phyloP scores from a whole-genome alignment of 2,797 vertebrate genomes.

The Alfaro cultratus region DNA sequence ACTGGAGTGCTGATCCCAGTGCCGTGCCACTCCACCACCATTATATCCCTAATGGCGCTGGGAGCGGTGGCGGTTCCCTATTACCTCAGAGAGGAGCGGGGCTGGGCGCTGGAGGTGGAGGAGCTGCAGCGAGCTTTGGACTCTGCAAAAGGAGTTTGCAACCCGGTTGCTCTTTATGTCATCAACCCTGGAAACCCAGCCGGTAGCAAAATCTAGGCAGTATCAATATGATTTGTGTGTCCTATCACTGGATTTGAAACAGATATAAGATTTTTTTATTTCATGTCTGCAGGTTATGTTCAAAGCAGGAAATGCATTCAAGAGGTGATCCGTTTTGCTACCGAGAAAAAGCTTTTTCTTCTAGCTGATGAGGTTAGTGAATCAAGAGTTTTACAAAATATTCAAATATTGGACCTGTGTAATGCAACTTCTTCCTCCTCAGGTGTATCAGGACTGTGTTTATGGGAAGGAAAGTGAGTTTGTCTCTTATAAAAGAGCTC shows the following conservation, averaged over 20 bases:
- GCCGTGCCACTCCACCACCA: conserved; percentile 48
- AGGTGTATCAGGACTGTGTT: conserved; percentile 85
- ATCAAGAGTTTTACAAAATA: not conserved
- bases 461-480: conserved; percentile 78
- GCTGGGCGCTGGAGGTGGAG: conserved; percentile 75
- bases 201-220: conserved; percentile 57
- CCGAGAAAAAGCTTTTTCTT: conserved; percentile 86
- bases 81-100: conserved; percentile 74
- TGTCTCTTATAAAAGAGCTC: conserved; percentile 89
- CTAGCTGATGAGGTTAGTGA: conserved; percentile 88
- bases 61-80: conserved; percentile 74
- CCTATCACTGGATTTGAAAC: not conserved
- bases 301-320: conserved; percentile 86
- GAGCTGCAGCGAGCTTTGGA: conserved; percentile 71
- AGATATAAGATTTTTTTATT: conserved; percentile 14
- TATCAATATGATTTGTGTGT: not conserved
- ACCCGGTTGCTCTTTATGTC: conserved; percentile 76
- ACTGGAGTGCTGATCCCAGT: conserved; percentile 74
- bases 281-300: conserved; percentile 79
- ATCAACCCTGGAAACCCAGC: conserved; percentile 84
- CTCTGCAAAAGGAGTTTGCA: conserved; percentile 63
- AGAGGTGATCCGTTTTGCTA: conserved; percentile 88
- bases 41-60: conserved; percentile 17
- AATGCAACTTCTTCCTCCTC: not conserved
- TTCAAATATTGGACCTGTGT: not conserved